These are phyloP conservation scores for Epistrophe eligans DNA, from an alignment of 2,888 invertebrate genomes.

Conservation along the genomic window DNA sequence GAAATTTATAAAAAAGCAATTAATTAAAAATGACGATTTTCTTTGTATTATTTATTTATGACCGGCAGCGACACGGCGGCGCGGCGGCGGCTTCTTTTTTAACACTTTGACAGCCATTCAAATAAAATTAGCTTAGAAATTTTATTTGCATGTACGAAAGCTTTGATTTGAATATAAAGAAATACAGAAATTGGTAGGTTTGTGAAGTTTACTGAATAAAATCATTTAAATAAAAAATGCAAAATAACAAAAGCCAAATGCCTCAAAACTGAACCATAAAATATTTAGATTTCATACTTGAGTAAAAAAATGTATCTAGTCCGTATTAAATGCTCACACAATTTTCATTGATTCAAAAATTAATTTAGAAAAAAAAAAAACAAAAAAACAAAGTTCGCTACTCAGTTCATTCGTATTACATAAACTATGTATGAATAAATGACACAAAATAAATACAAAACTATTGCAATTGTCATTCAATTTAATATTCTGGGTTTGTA, in stretches of 20 bases:
- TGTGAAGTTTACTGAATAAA: no score
- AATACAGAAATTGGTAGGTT: background rate
- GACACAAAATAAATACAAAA: background rate
- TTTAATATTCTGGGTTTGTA: background rate
- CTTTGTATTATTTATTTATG: background rate
- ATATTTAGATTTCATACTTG: no score
- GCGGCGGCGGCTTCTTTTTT: background rate
- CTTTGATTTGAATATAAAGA: background rate
- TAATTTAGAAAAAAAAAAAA: background rate
- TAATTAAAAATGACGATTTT: background rate
- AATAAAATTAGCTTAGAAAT: background rate
- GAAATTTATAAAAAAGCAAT: background rate
- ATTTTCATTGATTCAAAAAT: no score
- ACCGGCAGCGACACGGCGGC: background rate
- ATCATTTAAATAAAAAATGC: no score
- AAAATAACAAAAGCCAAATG: no score
- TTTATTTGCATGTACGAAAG: background rate
- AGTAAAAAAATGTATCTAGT: no score
- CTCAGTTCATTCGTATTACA: slow-evolving; percentile 47
- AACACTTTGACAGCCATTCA: background rate
- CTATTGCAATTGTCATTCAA: background rate
- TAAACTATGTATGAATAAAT: background rate
- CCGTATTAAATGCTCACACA: no score
- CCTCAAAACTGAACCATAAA: no score
- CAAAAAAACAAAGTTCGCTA: slow-evolving; percentile 43